phyloP scores from a whole-genome alignment of 2,888 invertebrate species.

The Lasioglossum villosulum region DNA sequence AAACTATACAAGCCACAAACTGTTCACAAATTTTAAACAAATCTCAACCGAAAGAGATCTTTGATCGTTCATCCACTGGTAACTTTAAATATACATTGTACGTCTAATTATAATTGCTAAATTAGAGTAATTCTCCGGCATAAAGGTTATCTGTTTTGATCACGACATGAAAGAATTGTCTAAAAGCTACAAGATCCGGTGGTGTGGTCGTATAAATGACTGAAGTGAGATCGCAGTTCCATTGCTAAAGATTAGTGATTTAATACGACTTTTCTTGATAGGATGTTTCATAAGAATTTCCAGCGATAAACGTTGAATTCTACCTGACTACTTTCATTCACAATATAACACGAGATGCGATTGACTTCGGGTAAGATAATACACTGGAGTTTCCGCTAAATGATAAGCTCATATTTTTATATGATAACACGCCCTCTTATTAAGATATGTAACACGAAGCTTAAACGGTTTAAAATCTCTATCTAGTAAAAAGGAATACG shows the following conservation, averaged over 20 bases:
- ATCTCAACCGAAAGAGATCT: background rate
- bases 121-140: background rate
- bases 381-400: conserved; percentile 19
- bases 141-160: background rate
- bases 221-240: background rate
- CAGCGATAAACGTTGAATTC: background rate
- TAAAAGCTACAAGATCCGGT: background rate
- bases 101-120: background rate
- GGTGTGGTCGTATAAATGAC: background rate
- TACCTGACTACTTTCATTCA: background rate
- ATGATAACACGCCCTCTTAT: background rate
- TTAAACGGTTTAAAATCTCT: background rate
- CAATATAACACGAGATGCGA: background rate
- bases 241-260: background rate
- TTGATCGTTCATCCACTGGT: background rate
- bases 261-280: background rate
- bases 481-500: background rate
- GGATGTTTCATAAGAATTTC: background rate
- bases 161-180: background rate
- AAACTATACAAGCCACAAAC: background rate
- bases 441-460: background rate
- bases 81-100: background rate
- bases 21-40: background rate
- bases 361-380: conserved; percentile 22
- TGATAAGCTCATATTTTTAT: conserved; percentile 23